Conservation (phyloP, 2,888 invertebrate genomes). For the Cephus nigrinus region DNA sequence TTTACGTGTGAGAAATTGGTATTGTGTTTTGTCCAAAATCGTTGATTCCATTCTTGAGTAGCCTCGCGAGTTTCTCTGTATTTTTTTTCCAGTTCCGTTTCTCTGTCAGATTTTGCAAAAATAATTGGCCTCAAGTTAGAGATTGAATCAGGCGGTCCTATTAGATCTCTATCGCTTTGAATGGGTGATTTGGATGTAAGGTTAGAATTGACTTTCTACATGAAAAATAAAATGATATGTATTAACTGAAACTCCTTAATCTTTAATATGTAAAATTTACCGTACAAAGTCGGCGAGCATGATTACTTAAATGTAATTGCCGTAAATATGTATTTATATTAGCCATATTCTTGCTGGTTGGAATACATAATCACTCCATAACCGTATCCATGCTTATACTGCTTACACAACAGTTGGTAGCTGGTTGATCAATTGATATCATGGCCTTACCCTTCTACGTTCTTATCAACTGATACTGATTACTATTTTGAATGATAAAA, state of each 20-base stretch:
- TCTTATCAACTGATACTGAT: neutral
- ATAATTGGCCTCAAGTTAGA: constrained; percentile 83
- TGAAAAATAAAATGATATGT: neutral
- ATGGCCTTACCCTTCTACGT: neutral
- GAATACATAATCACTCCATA: neutral
- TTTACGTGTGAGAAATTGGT: constrained; percentile 77
- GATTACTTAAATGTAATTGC: neutral
- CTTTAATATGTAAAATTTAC: neutral
- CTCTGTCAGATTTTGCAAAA: constrained; percentile 74
- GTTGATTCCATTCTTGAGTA: constrained; percentile 86
- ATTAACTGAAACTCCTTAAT: neutral
- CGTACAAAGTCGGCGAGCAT: neutral
- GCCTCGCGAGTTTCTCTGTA: constrained; percentile 75
- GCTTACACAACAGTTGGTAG: neutral
- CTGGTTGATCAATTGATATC: no score
- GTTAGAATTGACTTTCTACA: constrained; percentile 15
- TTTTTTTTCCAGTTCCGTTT: constrained; percentile 74
- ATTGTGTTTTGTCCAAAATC: constrained; percentile 87
- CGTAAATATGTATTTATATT: neutral
- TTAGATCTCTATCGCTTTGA: constrained; percentile 68
- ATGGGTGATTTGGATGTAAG: constrained; percentile 20
- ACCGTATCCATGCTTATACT: neutral
- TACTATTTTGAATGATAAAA: neutral
- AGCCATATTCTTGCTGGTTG: neutral
- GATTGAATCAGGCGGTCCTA: constrained; percentile 83